Evolutionary conservation across 1,140 invertebrate species (phyloP), one percentile per base, ranked within the genome.

Genomic region (Trichonephila inaurata): DNA sequence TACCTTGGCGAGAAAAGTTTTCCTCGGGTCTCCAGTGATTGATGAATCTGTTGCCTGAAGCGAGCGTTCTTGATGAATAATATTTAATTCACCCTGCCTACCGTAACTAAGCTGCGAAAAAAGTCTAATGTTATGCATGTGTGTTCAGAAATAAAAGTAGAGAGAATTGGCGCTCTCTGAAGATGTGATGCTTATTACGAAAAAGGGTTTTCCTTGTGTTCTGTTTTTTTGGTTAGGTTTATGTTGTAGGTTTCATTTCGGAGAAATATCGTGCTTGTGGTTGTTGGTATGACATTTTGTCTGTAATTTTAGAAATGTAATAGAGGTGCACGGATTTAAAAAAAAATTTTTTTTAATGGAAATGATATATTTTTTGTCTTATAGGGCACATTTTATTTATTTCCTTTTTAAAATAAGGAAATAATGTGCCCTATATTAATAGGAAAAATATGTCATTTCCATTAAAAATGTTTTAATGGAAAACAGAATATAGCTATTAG

Each of bases 1-100:
- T 89, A 66, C 64, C 64, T 72, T 77, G 66, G 69, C 40, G 88
- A 24, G 33, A 72, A 89, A 89, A 69, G 7, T 89, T 89, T 85
- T 61, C 83, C n/a, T 19, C 24, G 51, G 33, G 44, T 85, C 51
- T 18, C 51, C 21, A 18, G 69, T 89, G 88, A 89, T 89, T 69
- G 88, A 89, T 89, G 88, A 69, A 51, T 72, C 33, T 66, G 62
- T 72, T 89, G 88, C 62, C 62, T 51, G 66, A 51, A 89, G 64
- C 64, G 24, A 89, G 33, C 51, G 83, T 16, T 21, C 28, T 60
- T 89, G 62, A 89, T 89, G 88, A 89, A 66, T 89, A 89, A 89
- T 89, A 89, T 72, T 89, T 89, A 89, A 89, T 69, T 89, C 88
- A 77, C 33, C 83, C 72, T 60, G 58, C 40, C 44, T 85, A 85